These are phyloP conservation scores for Anastatus disparis DNA, from an alignment of 1,140 invertebrate genomes.

Conservation along the genomic window DNA sequence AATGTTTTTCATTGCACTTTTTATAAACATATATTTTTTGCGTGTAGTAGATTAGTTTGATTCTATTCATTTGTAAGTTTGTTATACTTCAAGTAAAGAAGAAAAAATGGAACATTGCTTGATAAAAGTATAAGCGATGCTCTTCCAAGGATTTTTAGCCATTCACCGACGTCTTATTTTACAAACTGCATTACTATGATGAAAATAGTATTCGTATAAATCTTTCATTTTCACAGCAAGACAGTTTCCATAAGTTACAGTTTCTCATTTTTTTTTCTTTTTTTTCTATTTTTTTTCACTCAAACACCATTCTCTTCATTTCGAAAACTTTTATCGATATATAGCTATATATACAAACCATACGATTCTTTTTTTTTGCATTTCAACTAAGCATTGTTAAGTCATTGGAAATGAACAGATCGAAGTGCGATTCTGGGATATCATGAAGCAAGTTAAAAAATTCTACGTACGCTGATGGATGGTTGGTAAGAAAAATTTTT, in stretches of 20 bases:
- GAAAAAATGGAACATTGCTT: no score
- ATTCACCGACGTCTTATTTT: not conserved
- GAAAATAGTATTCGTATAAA: constrained; percentile 4
- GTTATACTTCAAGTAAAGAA: no score
- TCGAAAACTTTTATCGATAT: not conserved
- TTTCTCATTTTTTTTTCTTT: not conserved
- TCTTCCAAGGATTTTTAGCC: not conserved
- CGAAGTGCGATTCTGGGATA: not conserved
- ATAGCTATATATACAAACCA: not conserved
- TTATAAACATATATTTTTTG: no score
- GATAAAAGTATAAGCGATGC: not conserved
- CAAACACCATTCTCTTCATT: not conserved
- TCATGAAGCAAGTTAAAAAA: not conserved
- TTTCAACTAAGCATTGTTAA: constrained; percentile 15
- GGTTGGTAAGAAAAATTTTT: not conserved
- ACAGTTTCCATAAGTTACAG: not conserved
- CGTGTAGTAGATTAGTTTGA: no score
- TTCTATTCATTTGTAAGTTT: no score
- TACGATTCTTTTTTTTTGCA: not conserved
- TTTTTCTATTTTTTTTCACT: not conserved
- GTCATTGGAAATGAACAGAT: constrained; percentile 1
- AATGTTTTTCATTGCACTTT: no score
- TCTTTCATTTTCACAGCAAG: constrained; percentile 10
- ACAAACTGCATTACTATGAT: not conserved
- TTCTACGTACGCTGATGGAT: not conserved